Conservation (phyloP, 2,888 invertebrate species). For the Cacoxenus indagator region DNA sequence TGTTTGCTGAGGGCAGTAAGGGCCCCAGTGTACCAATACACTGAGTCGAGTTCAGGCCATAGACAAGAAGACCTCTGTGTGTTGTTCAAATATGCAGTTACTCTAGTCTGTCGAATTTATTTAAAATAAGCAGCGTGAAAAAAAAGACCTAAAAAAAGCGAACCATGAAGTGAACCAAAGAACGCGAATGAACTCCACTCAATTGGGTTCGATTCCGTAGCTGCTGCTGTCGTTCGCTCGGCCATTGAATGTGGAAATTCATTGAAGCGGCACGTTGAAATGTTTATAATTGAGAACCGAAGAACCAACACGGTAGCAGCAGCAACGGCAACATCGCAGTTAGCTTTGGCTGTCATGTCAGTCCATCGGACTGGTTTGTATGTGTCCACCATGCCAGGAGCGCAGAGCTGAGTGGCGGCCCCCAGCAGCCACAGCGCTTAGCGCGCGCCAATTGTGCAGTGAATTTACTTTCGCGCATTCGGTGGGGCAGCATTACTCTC, state of each 20-base stretch:
- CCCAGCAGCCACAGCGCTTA: neutral
- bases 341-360: neutral
- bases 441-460: neutral
- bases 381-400: neutral
- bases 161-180: neutral
- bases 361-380: too few relatives aligned
- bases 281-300: slow-evolving; percentile 63
- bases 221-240: slow-evolving; percentile 8
- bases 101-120: slow-evolving; percentile 14
- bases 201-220: neutral
- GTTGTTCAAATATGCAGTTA: neutral
- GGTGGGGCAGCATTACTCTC: neutral
- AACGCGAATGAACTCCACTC: too few relatives aligned
- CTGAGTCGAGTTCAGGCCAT: neutral
- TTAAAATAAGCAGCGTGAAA: slow-evolving; percentile 8
- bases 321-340: neutral
- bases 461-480: neutral
- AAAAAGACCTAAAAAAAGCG: neutral
- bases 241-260: slow-evolving; percentile 28
- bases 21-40: too few relatives aligned
- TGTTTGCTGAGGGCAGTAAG: too few relatives aligned
- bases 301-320: slow-evolving; percentile 34
- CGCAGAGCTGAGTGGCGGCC: too few relatives aligned
- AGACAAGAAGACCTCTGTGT: slow-evolving; percentile 21
- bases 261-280: slow-evolving; percentile 64